Conservation (phyloP, 2,113 vertebrate genomes). For the Colistium nudipinnis region DNA sequence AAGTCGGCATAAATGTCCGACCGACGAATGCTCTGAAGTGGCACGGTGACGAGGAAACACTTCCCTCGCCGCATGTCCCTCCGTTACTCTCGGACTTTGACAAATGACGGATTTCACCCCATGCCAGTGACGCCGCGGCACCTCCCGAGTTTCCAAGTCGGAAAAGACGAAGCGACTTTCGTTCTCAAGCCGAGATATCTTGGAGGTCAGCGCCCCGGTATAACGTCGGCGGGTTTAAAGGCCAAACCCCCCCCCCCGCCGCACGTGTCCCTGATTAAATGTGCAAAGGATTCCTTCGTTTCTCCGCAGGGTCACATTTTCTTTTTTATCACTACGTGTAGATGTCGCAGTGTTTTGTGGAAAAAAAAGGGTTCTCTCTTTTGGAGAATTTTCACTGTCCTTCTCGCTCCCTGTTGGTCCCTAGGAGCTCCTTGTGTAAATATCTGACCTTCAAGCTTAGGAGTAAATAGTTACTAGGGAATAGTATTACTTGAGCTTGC, state of each 20-base stretch:
- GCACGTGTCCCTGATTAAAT: not conserved
- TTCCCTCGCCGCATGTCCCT: slow-evolving; percentile 28
- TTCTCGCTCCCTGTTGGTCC: too few species aligned
- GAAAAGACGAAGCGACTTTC: slow-evolving; percentile 19
- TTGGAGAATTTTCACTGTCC: too few species aligned
- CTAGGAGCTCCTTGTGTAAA: too few species aligned
- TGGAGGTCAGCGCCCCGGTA: slow-evolving; percentile 40
- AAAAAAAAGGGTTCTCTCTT: too few species aligned
- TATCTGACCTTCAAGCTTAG: too few species aligned
- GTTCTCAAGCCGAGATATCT: slow-evolving; percentile 24
- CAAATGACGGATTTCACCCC: slow-evolving; percentile 28
- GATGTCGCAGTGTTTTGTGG: too few species aligned
- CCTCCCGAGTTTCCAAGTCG: not conserved
- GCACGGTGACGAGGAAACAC: slow-evolving; percentile 15
- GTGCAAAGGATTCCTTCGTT: not conserved
- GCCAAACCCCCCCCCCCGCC: slow-evolving; percentile 10
- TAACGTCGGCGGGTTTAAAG: not conserved
- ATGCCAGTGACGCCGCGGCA: not conserved
- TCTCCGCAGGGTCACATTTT: too few species aligned
- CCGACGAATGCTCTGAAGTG: slow-evolving; percentile 35
- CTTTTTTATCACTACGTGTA: too few species aligned
- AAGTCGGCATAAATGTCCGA: slow-evolving; percentile 54
- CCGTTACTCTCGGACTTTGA: slow-evolving; percentile 48
- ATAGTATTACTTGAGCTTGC: too few species aligned
- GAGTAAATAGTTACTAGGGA: too few species aligned